A percentile compares a stretch with the other conserved stretches of the same genome.
Evolutionary conservation across 2,888 invertebrate genomes (phyloP).

Genomic region (Macrophya annulata): DNA sequence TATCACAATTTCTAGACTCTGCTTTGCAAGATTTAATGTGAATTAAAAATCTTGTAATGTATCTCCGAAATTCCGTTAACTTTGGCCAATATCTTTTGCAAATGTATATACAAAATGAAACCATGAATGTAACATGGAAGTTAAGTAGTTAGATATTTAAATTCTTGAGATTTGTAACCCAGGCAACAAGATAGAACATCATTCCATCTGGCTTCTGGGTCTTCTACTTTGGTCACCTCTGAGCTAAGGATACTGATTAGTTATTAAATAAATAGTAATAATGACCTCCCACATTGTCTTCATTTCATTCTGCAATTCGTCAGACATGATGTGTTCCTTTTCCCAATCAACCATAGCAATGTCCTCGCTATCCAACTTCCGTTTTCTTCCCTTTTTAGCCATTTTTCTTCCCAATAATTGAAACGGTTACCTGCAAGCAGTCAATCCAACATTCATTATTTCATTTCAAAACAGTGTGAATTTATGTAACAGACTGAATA

Average conservation of each 20-base stretch:
- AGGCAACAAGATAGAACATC: background rate
- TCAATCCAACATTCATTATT: background rate
- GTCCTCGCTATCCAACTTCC: constrained; percentile 77
- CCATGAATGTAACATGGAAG: background rate
- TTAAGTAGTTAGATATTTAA: background rate
- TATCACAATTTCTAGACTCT: background rate
- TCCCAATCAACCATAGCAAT: constrained; percentile 80
- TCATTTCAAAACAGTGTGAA: background rate
- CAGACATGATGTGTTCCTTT: constrained; percentile 76
- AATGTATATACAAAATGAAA: background rate
- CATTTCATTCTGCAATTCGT: constrained; percentile 77
- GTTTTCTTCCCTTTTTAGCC: constrained; percentile 71
- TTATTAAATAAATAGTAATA: background rate
- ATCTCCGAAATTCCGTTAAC: background rate
- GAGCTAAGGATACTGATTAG: background rate
- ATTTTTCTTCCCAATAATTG: constrained; percentile 60
- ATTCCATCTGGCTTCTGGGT: background rate
- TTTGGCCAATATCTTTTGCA: background rate
- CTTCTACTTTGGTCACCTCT: background rate
- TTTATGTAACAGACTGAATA: background rate
- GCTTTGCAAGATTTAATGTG: background rate
- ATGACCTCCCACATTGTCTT: constrained; percentile 83
- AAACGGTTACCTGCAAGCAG: constrained; percentile 18
- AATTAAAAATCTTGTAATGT: background rate
- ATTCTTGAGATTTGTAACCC: background rate